A percentile compares a stretch with the other conserved stretches of the same genome.
Evolutionary conservation across 2,113 vertebrate genomes (phyloP).

Genomic region (Elgaria multicarinata): DNA sequence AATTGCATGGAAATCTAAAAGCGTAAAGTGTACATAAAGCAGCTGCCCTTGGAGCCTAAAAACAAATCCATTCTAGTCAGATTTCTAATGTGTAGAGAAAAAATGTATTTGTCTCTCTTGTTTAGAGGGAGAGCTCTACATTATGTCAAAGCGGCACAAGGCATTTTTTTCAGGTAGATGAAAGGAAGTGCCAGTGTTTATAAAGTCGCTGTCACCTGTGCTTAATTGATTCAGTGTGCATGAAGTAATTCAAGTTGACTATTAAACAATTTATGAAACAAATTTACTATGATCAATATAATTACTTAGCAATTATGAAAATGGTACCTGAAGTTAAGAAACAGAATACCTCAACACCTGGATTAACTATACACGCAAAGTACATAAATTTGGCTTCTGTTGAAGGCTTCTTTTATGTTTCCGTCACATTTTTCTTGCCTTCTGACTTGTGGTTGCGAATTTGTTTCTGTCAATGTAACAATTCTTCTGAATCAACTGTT

Average conservation of each 20-base stretch:
- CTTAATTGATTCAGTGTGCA: slow-evolving; percentile 6
- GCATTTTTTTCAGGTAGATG: slow-evolving; percentile 43
- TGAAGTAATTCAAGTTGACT: not conserved
- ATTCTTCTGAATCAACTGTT: not conserved
- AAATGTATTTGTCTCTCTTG: slow-evolving; percentile 3
- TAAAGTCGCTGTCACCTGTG: not conserved
- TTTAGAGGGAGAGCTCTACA: slow-evolving; percentile 15
- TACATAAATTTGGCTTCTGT: not conserved
- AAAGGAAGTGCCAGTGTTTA: not conserved
- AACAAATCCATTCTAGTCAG: slow-evolving; percentile 10
- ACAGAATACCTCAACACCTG: not conserved
- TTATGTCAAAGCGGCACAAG: slow-evolving; percentile 46
- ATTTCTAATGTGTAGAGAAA: slow-evolving; percentile 23
- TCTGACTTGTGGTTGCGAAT: not conserved
- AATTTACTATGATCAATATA: slow-evolving; percentile 2
- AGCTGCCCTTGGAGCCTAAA: slow-evolving; percentile 2
- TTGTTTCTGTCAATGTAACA: not conserved
- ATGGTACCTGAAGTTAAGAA: slow-evolving; percentile 21
- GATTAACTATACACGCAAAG: not conserved
- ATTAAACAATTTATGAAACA: slow-evolving; percentile 32
- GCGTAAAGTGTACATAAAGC: slow-evolving; percentile 31
- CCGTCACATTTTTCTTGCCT: slow-evolving; percentile 11
- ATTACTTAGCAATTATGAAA: slow-evolving; percentile 22
- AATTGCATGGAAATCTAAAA: slow-evolving; percentile 18
- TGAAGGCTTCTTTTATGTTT: not conserved